Conservation (phyloP, 2,888 invertebrate species). For the Eupithecia subfuscata region DNA sequence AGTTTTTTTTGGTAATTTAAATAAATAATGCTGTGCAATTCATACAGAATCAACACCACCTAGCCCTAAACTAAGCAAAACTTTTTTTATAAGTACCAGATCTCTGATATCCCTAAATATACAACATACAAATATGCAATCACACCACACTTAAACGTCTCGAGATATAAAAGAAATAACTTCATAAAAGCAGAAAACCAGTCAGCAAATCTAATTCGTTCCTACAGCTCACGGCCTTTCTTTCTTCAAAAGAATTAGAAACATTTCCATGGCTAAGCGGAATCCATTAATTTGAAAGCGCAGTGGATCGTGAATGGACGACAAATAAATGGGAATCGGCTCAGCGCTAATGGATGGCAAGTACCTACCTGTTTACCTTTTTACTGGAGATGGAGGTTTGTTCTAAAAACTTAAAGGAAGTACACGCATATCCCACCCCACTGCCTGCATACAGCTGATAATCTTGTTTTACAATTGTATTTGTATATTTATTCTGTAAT, state of each 20-base stretch:
- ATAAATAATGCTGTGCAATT: no score
- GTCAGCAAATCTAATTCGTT: neutral
- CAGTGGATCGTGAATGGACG: conserved; percentile 37
- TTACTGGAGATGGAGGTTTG: neutral
- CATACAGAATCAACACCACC: neutral
- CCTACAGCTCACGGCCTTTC: neutral
- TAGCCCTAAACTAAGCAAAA: neutral
- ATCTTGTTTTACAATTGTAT: no score
- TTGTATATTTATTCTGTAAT: no score
- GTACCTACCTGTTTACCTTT: conserved; percentile 1
- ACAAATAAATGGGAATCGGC: conserved; percentile 37
- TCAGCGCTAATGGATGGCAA: conserved; percentile 31
- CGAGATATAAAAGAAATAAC: neutral
- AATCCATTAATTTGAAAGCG: conserved; percentile 35
- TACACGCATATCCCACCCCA: neutral
- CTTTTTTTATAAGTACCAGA: neutral
- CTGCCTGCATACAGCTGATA: no score
- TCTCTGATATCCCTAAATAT: no score
- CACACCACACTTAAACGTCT: neutral
- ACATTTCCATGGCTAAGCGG: conserved; percentile 16
- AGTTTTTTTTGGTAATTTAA: neutral
- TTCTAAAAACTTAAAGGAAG: neutral
- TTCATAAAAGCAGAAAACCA: neutral
- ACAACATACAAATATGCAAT: no score
- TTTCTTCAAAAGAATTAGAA: conserved; percentile 8